Base-by-base conservation (phyloP, 2,797 vertebrate species). In the Champsocephalus gunnari region DNA sequence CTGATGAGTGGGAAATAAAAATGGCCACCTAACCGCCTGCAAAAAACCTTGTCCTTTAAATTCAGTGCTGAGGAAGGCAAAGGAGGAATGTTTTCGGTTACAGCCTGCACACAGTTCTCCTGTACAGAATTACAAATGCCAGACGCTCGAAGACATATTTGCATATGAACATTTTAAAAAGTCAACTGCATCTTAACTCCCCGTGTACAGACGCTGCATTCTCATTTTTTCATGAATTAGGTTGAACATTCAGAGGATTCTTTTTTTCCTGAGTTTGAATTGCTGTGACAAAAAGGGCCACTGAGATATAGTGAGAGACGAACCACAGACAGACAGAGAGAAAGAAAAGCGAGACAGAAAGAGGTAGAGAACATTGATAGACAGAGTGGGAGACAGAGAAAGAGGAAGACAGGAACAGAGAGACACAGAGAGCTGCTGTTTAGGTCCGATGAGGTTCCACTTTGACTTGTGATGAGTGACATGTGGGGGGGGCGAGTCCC, bases 231-330 rank as follows among this genome's bases (percentile, higher is more conserved):
- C 92, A 96, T 97, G 95, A 97, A 96, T 96, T 96, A 94, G 94
- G 89, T 92, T 96, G 95, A 99, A 99, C 97, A 99, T 99, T 99
- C 98, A 97, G 97, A 98, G 95, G 94, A 97, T 96, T 89, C 97
- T 96, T 89, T 97, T 75, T 51, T 86, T 89, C 98, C 98, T 99
- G 98, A 99, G 98, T 97, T 99, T 97, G 96, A 96, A 94, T 96
- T 94, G 92, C 96, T 96, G 97, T 98, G 98, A 97, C 97, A 80
- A 88, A 84, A 88, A 95, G 95, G 94, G 96, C 95, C 97, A 98
- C 96, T 95, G 95, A 96, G 95, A 96, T 84, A 85, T 66, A 86
- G 69, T 61, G 51, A 83, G 69, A 87, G 70, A 73, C 72, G 51
- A 78, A 75, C 65, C 56, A 82, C 47, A 89, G 66, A 82, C 49